Percentiles rank a stretch among this genome's conserved stretches.
Conservation (phyloP, 2,113 vertebrate genomes). For the Copsychus sechellarum region DNA sequence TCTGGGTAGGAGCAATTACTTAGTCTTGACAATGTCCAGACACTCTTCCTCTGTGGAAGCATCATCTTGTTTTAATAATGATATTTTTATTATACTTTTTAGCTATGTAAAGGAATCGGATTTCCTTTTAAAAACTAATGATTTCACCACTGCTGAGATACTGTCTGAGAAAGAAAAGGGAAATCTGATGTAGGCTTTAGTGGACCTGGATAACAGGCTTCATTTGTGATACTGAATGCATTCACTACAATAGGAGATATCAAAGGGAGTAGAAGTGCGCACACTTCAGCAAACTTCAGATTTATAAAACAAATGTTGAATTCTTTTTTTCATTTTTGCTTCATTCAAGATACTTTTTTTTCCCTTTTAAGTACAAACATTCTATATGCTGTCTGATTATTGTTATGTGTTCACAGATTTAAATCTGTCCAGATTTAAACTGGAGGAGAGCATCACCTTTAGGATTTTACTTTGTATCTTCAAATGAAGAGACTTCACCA, state of each 20-base stretch:
- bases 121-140: not conserved
- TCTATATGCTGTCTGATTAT: not conserved
- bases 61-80: not conserved
- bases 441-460: not conserved
- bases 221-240: not conserved
- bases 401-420: not conserved
- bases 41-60: not conserved
- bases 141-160: not conserved
- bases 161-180: not conserved
- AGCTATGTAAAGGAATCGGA: not conserved
- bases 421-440: not conserved
- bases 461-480: not conserved
- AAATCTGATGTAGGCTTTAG: not conserved
- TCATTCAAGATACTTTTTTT: not conserved
- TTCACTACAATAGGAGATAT: not conserved
- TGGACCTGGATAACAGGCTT: not conserved
- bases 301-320: not conserved
- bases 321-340: not conserved
- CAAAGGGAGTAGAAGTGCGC: not conserved
- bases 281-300: not conserved
- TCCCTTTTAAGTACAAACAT: not conserved
- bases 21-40: not conserved
- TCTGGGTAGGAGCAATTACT: not conserved
- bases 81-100: not conserved
- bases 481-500: not conserved